phyloP scores from a whole-genome alignment of 2,888 invertebrate genomes.

The Epistrophella euchroma region DNA sequence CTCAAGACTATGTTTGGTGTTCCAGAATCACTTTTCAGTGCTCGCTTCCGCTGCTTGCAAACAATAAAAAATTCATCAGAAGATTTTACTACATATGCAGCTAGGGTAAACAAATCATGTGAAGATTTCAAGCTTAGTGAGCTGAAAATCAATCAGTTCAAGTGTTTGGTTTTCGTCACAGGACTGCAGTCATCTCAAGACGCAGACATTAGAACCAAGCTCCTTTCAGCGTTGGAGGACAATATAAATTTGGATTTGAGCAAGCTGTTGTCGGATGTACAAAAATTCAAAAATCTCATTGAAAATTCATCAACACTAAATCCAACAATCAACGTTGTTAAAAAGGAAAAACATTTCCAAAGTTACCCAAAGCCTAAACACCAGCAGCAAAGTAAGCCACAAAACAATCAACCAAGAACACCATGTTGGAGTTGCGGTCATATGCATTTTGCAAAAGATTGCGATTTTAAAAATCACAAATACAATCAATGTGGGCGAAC shows the following conservation, averaged over 20 bases:
- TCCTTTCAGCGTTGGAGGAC: slow-evolving; percentile 20
- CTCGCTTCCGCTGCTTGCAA: no score
- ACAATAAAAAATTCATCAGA: no score
- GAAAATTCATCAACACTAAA: background rate
- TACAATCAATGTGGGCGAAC: no score
- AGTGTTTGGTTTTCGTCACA: slow-evolving; percentile 63
- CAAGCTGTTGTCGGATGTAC: slow-evolving; percentile 12
- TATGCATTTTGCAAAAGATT: no score
- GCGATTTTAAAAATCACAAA: no score
- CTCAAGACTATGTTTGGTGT: no score
- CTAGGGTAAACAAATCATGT: slow-evolving; percentile 8
- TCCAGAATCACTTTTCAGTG: no score
- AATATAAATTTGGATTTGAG: background rate
- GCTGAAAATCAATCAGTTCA: slow-evolving; percentile 45
- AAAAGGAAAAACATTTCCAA: background rate
- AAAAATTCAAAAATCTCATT: background rate
- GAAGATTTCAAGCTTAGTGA: slow-evolving; percentile 56
- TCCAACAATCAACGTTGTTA: background rate
- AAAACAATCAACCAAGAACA: no score
- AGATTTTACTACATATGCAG: no score
- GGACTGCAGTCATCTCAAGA: slow-evolving; percentile 21
- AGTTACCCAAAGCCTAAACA: background rate
- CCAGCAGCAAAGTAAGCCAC: background rate
- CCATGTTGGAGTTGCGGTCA: no score
- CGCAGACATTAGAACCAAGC: slow-evolving; percentile 38